These are phyloP conservation scores for Pharmacophagus antenor DNA, from an alignment of 2,888 invertebrate genomes.

Conservation along the genomic window DNA sequence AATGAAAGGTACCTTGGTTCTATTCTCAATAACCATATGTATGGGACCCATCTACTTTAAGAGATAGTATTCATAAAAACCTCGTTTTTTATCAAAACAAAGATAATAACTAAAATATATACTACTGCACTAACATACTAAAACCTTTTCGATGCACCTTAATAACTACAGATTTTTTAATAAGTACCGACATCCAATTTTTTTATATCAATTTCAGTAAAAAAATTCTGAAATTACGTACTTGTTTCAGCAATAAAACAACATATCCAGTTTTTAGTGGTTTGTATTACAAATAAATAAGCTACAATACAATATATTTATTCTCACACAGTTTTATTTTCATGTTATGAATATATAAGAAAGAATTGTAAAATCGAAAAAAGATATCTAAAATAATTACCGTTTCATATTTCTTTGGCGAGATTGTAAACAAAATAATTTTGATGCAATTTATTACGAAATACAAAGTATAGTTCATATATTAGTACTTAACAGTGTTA, in stretches of 20 bases:
- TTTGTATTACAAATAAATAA: constrained; percentile 72
- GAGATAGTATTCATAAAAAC: no score
- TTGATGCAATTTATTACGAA: constrained; percentile 28
- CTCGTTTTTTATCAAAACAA: no score
- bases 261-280: constrained; percentile 36
- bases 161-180: no score
- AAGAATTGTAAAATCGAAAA: constrained; percentile 34
- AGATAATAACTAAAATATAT: no score
- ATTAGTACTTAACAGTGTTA: constrained; percentile 20
- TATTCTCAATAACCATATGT: no score
- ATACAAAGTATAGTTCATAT: constrained; percentile 9
- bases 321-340: constrained; percentile 48
- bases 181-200: no score
- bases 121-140: no score
- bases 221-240: no score
- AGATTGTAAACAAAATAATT: constrained; percentile 39
- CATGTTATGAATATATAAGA: constrained; percentile 43
- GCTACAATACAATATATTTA: constrained; percentile 55
- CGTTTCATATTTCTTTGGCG: constrained; percentile 44
- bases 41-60: no score
- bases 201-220: no score
- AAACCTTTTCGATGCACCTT: no score
- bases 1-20: no score
- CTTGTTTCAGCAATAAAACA: constrained; percentile 3
- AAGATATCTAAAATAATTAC: constrained; percentile 22